A percentile compares a stretch with the other conserved stretches of the same genome.
phyloP scores from a whole-genome alignment of 2,113 vertebrate genomes.

The Gymnogyps californianus region DNA sequence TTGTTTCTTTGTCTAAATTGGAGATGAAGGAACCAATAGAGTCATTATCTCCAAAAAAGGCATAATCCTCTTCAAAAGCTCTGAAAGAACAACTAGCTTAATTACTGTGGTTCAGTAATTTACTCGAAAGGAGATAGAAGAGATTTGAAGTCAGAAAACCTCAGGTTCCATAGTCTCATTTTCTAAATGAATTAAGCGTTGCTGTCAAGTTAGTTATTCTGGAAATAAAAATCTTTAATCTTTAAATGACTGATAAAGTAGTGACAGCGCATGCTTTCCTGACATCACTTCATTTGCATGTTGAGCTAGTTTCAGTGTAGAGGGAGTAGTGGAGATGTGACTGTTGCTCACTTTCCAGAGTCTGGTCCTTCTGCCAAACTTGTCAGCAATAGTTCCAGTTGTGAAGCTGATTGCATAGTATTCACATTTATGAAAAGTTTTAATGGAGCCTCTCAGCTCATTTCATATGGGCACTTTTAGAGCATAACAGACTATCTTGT shows the following conservation, averaged over 20 bases:
- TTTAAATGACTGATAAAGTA: not conserved
- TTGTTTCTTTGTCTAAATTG: not conserved
- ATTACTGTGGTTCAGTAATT: not conserved
- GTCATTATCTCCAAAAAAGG: not conserved
- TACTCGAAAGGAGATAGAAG: not conserved
- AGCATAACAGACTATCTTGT: not conserved
- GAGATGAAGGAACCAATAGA: not conserved
- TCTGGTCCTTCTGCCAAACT: not conserved
- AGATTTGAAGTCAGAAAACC: not conserved
- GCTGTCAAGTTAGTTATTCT: not conserved
- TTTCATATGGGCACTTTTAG: not conserved
- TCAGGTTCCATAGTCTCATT: not conserved
- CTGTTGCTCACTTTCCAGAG: not conserved
- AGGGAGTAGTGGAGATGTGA: not conserved
- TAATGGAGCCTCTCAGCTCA: not conserved
- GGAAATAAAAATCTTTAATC: not conserved
- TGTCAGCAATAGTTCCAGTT: not conserved
- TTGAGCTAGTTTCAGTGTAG: not conserved
- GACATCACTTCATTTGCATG: not conserved
- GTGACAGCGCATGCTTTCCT: not conserved
- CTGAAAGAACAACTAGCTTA: not conserved
- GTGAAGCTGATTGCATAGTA: not conserved
- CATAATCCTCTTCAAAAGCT: not conserved
- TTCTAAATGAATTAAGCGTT: not conserved
- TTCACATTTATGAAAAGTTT: not conserved